Evolutionary conservation across 2,797 vertebrate genomes (phyloP).

Genomic region (Pempheris klunzingeri): DNA sequence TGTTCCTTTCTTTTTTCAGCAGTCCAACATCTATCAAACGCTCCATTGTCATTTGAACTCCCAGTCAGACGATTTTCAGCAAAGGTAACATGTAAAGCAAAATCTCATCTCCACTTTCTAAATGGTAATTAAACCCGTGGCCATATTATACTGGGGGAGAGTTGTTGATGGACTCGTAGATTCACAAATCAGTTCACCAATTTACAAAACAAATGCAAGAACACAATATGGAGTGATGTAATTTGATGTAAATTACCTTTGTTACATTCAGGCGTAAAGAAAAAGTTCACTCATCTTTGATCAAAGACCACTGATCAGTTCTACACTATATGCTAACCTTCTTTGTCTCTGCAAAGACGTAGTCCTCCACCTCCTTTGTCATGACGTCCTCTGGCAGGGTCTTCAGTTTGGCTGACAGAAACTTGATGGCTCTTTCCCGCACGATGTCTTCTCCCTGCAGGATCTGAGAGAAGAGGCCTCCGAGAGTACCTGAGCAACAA

Average conservation of each 20-base stretch:
- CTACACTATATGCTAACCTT: constrained; percentile 84
- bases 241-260: not conserved
- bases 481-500: constrained; percentile 89
- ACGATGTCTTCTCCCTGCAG: constrained; percentile 98
- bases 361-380: constrained; percentile 98
- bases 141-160: not conserved
- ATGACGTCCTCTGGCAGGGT: constrained; percentile 93
- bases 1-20: not conserved
- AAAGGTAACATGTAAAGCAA: not conserved
- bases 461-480: constrained; percentile 97
- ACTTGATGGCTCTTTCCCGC: constrained; percentile 96
- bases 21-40: not conserved
- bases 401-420: constrained; percentile 94
- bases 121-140: not conserved
- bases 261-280: not conserved
- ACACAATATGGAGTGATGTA: not conserved
- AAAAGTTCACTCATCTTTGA: not conserved
- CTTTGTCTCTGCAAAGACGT: constrained; percentile 93
- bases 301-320: not conserved
- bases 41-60: not conserved
- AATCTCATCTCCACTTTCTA: not conserved
- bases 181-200: not conserved
- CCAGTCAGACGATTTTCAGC: not conserved
- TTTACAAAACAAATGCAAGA: not conserved
- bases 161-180: not conserved